A percentile compares a stretch with the other conserved stretches of the same genome.
Evolutionary conservation across 2,797 vertebrate species (phyloP).

Genomic region (Poecile montanus): DNA sequence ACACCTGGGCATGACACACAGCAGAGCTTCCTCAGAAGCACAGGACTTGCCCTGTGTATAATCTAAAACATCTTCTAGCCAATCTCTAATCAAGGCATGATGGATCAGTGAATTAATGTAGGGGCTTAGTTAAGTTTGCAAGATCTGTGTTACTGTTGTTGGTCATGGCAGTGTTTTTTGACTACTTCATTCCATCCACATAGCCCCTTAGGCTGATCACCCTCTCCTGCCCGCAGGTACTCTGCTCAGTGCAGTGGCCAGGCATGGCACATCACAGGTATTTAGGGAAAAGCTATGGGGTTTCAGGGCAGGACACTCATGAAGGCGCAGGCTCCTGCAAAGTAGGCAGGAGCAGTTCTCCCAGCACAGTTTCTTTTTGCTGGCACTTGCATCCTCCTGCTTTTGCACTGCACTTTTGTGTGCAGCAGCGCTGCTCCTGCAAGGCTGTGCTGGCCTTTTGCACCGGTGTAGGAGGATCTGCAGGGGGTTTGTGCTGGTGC

Average conservation of each 20-base stretch:
- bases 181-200: background rate
- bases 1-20: background rate
- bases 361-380: background rate
- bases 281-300: background rate
- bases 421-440: background rate
- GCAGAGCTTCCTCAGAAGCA: background rate
- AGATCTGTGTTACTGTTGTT: background rate
- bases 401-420: accelerated
- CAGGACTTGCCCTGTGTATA: background rate
- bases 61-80: conserved; percentile 11
- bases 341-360: background rate
- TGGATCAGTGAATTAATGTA: background rate
- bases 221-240: background rate
- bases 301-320: background rate
- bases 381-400: accelerated
- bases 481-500: background rate
- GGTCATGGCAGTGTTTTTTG: background rate
- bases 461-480: accelerated
- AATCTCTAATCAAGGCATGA: background rate
- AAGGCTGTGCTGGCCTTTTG: background rate
- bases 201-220: background rate
- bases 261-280: background rate
- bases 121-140: background rate
- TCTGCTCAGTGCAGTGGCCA: background rate
- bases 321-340: background rate